Base-by-base conservation (phyloP, 2,888 invertebrate genomes). In the Dastarcus helophoroides region DNA sequence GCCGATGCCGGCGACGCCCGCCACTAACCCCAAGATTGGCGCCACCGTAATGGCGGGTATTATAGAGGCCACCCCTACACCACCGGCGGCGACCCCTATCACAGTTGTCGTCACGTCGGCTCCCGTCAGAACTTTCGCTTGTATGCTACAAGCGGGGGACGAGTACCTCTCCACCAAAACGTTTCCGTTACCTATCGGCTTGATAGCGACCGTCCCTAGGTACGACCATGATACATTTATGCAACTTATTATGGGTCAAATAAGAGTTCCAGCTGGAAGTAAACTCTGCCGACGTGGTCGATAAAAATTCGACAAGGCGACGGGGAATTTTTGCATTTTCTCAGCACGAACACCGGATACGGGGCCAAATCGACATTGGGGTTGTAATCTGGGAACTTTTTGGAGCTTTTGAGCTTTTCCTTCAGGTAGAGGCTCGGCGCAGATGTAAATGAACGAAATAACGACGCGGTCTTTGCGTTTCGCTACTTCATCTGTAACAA, bases 211-310 rank as follows among this genome's bases (percentile, higher is more conserved):
- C 73, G 51, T 67, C 55, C 41, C 63, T 57, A 2, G 73, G 73
- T 14, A 67, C 62, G 41, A 68, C 60, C 35, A 71, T 62, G 11
- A 67, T 64, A 55, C 71, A 69, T 52, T 69, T 60, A 2, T 66
- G 62, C 13, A 67, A 51, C 26, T 67, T 69, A 46, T 73, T 73
- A 24, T 64, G 52, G 8, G 47, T 50, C 32, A 71, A 49, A 50
- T 68, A 73, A 2, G 64, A 59, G n/a, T 59, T 44, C 73, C 73
- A 73, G 28, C 56, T 55, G 4, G n/a, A 64, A 53, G 38, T 73
- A 73, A 1, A 69, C 65, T 35, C 73, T 59, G 7, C 46, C 43
- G 15, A 35, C 43, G 24, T 51, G 38, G 39, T 60, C 60, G 7
- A 60, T 47, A 31, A 56, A 50, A 14, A 56, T 39, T n/a, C 56